phyloP scores from a whole-genome alignment of 1,140 invertebrate genomes.

The Lepidurus couesii region DNA sequence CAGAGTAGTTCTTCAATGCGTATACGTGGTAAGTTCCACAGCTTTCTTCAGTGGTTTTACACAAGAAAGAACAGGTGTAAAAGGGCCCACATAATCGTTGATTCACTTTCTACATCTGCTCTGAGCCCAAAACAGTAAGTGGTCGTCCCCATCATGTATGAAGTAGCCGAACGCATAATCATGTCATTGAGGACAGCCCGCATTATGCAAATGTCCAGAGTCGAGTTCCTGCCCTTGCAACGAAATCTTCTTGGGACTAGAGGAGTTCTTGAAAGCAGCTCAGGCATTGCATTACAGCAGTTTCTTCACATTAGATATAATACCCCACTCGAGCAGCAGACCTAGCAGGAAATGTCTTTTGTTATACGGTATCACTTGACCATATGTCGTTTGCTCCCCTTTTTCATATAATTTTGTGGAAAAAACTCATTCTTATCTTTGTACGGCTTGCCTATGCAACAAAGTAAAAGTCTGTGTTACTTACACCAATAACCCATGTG shows the following conservation, averaged over 20 bases:
- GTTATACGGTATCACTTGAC: constrained; percentile 19
- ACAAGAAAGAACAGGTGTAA: background rate
- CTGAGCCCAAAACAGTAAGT: background rate
- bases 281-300: background rate
- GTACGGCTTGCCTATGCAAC: background rate
- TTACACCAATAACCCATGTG: background rate
- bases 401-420: background rate
- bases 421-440: background rate
- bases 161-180: constrained; percentile 10
- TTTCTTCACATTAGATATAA: constrained; percentile 11
- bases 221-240: background rate
- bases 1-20: too few relatives aligned
- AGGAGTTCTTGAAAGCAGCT: background rate
- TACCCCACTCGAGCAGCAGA: constrained; percentile 13
- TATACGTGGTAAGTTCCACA: background rate
- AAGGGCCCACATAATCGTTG: background rate
- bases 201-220: background rate
- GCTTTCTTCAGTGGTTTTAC: background rate
- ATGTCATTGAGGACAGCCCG: background rate
- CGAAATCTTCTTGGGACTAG: background rate
- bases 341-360: constrained; percentile 13
- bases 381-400: background rate
- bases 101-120: background rate
- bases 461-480: background rate
- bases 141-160: background rate